Evolutionary conservation across 2,113 vertebrate species (phyloP).

Genomic region (Corynorhinus townsendii): DNA sequence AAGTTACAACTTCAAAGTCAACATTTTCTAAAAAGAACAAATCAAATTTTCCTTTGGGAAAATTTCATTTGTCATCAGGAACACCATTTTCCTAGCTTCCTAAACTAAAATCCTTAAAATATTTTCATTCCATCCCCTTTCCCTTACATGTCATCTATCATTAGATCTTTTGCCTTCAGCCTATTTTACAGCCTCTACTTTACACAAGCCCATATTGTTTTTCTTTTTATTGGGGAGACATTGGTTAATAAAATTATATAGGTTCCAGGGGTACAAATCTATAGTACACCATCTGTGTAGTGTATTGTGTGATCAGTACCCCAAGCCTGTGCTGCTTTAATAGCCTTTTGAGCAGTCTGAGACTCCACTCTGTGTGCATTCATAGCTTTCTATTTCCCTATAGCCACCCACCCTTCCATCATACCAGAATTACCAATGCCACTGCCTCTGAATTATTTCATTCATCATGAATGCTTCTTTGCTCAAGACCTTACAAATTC

Average conservation of each 20-base stretch:
- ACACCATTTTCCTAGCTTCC: neutral
- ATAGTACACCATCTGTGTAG: neutral
- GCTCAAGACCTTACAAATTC: neutral
- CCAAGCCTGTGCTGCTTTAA: neutral
- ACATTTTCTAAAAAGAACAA: neutral
- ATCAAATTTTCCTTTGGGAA: neutral
- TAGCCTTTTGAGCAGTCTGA: neutral
- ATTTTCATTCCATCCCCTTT: neutral
- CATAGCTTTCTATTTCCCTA: neutral
- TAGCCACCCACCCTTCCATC: neutral
- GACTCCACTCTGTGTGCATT: neutral
- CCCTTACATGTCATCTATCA: neutral
- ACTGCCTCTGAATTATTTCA: neutral
- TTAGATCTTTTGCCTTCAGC: neutral
- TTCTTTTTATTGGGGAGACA: neutral
- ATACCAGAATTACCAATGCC: neutral
- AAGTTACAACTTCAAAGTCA: neutral
- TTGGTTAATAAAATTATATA: neutral
- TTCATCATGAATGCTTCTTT: constrained; percentile 20
- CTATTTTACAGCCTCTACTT: neutral
- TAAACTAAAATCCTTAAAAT: constrained; percentile 17
- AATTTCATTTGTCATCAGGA: neutral
- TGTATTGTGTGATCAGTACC: neutral
- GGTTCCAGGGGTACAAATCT: neutral
- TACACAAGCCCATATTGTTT: neutral